Conservation (phyloP, 2,113 vertebrate species). For the Hemibagrus wyckioides region DNA sequence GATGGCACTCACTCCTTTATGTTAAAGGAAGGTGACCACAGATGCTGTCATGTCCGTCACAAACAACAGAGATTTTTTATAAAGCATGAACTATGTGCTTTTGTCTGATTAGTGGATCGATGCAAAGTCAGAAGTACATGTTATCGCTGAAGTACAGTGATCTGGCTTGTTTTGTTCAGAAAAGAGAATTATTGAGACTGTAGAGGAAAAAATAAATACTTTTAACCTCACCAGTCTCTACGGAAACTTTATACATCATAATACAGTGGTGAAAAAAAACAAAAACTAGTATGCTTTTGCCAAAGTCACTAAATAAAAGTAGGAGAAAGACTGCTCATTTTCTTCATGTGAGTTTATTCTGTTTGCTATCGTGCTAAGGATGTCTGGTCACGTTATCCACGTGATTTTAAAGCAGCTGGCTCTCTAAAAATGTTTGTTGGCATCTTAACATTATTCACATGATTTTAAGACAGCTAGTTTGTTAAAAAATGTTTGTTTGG, state of each 20-base stretch:
- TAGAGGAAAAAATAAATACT: background rate
- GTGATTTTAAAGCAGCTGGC: background rate
- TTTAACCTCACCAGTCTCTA: background rate
- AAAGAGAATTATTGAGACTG: background rate
- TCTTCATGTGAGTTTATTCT: background rate
- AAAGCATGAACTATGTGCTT: conserved; percentile 63
- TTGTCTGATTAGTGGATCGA: conserved; percentile 74
- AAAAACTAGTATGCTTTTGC: background rate
- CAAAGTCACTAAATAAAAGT: background rate
- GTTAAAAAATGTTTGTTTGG: background rate
- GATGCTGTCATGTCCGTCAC: conserved; percentile 65
- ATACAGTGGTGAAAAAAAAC: background rate
- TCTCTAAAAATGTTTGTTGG: background rate
- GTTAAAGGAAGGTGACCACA: conserved; percentile 48
- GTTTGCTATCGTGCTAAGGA: background rate
- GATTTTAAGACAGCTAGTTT: background rate
- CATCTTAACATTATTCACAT: background rate
- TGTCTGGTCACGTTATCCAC: background rate
- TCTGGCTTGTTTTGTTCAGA: background rate
- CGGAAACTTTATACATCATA: background rate
- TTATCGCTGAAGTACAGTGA: conserved; percentile 56
- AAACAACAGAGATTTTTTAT: conserved; percentile 78
- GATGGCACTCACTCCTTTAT: conserved; percentile 74
- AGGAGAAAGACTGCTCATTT: background rate
- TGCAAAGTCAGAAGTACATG: conserved; percentile 77